Conservation (phyloP, 2,888 invertebrate species). For the Lasioglossum morio region DNA sequence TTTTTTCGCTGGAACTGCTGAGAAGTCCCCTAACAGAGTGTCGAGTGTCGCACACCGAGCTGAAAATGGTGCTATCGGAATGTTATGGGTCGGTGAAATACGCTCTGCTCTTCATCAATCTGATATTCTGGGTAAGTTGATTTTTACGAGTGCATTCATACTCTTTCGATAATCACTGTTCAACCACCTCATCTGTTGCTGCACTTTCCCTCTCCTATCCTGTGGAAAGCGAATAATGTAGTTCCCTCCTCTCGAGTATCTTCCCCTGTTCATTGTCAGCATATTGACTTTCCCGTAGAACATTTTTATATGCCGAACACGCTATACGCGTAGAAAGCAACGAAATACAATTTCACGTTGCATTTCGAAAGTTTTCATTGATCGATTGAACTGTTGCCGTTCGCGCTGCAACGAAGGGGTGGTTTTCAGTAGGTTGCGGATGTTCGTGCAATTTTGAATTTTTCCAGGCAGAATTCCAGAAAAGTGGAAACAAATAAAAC, state of each 20-base stretch:
- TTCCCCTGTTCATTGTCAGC: background rate
- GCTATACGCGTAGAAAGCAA: background rate
- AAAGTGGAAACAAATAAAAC: too few species aligned
- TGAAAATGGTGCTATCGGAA: conserved; percentile 88
- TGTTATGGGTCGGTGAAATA: conserved; percentile 91
- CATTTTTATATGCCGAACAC: background rate
- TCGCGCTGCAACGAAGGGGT: background rate
- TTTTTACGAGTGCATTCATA: background rate
- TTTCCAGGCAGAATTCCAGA: too few species aligned
- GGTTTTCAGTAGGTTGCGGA: too few species aligned
- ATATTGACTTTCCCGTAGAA: background rate
- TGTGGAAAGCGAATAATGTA: background rate
- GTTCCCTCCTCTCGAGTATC: background rate
- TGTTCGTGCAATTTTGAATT: too few species aligned
- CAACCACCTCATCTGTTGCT: conserved; percentile 13
- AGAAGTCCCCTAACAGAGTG: conserved; percentile 36
- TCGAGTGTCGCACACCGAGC: conserved; percentile 29
- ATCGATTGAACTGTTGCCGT: conserved; percentile 30
- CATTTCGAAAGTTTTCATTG: conserved; percentile 17
- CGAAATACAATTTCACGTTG: background rate
- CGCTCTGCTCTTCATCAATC: conserved; percentile 89
- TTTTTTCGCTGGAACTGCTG: conserved; percentile 23
- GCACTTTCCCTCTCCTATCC: background rate
- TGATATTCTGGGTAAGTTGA: conserved; percentile 90
- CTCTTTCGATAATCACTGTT: background rate